These are phyloP conservation scores for Gisinianus flammeolus DNA, from an alignment of 2,888 invertebrate species.

Conservation along the genomic window DNA sequence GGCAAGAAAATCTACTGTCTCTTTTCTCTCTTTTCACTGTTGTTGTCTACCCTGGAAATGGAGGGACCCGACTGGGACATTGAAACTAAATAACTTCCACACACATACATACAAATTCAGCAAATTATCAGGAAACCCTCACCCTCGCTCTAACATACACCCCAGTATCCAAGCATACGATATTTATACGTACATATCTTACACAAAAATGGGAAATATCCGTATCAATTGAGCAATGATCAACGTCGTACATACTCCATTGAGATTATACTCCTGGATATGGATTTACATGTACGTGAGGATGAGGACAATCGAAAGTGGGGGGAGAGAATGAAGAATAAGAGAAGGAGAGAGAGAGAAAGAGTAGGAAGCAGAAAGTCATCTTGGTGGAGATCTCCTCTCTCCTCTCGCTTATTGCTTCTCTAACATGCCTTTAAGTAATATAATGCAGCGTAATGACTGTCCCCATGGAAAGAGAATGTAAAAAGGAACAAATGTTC, in stretches of 20 bases:
- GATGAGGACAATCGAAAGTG: background rate
- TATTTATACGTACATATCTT: background rate
- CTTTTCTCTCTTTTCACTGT: background rate
- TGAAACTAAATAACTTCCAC: conserved; percentile 19
- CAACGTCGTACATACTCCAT: background rate
- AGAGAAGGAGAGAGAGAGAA: background rate
- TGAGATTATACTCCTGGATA: background rate
- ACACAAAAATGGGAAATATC: too few relatives aligned
- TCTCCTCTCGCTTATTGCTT: conserved; percentile 11
- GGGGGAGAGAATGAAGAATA: conserved; percentile 1
- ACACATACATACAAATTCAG: background rate
- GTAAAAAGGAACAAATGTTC: background rate
- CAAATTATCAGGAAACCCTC: background rate
- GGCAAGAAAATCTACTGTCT: background rate
- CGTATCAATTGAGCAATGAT: too few relatives aligned
- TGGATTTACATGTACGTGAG: background rate
- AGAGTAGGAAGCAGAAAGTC: background rate
- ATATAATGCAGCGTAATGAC: conserved; percentile 45
- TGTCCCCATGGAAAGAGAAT: conserved; percentile 40
- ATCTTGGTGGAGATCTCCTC: background rate
- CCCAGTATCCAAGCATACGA: too few relatives aligned
- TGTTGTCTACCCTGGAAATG: background rate
- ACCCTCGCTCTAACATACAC: background rate
- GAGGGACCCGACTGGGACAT: conserved; percentile 2
- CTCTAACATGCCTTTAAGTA: conserved; percentile 9